Evolutionary conservation across 2,888 invertebrate species (phyloP).

Genomic region (Cephonodes hylas): DNA sequence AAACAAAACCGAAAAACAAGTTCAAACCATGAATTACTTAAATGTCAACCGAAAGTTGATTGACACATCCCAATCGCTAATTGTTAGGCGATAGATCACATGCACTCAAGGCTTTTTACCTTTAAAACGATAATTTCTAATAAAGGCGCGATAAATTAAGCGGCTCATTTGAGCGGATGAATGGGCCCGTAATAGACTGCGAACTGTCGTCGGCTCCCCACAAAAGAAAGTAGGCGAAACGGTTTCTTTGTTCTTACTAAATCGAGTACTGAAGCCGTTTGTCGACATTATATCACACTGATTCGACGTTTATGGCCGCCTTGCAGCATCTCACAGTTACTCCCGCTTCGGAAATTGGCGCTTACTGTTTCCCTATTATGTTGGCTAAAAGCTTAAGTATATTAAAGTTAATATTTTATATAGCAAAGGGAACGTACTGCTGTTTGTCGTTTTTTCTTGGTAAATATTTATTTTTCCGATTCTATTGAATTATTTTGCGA

Average conservation of each 20-base stretch:
- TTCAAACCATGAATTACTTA: too few relatives aligned
- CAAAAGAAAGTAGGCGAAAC: conserved; percentile 71
- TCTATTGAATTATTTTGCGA: too few relatives aligned
- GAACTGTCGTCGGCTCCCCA: conserved; percentile 63
- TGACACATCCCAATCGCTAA: background rate
- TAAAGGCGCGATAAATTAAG: conserved; percentile 70
- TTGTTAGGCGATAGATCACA: conserved; percentile 5
- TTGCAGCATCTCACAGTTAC: conserved; percentile 54
- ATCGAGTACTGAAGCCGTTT: conserved; percentile 74
- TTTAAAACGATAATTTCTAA: conserved; percentile 59
- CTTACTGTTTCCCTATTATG: conserved; percentile 40
- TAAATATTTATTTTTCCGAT: too few relatives aligned
- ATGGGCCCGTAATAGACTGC: conserved; percentile 72
- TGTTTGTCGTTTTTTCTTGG: background rate
- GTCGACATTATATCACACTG: conserved; percentile 75
- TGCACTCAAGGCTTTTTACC: conserved; percentile 13
- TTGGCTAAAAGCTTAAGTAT: conserved; percentile 23
- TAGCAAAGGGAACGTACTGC: background rate
- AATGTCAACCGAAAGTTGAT: background rate
- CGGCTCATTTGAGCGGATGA: conserved; percentile 75
- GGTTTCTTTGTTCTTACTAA: conserved; percentile 76
- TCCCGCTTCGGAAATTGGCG: conserved; percentile 52
- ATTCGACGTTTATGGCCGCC: conserved; percentile 73
- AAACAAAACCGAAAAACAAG: too few relatives aligned
- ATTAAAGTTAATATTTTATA: conserved; percentile 25